Evolutionary conservation across 1,140 invertebrate species (phyloP).

Genomic region (Scaptomyza pallida): DNA sequence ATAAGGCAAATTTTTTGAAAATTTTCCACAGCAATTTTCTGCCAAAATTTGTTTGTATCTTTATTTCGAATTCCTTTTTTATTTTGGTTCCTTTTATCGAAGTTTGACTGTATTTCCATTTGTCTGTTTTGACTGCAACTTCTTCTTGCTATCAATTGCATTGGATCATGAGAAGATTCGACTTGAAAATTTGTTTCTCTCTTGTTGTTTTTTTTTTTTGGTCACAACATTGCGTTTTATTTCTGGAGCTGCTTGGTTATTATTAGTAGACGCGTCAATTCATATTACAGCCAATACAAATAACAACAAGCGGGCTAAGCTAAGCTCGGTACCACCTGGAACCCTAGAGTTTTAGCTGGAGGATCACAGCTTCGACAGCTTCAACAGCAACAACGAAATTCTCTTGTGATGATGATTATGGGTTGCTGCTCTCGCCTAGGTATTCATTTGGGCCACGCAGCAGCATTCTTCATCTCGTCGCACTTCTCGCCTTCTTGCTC

Average conservation of each 20-base stretch:
- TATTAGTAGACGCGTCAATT: slow-evolving; percentile 78
- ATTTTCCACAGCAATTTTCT: too few relatives aligned
- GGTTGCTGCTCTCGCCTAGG: slow-evolving; percentile 67
- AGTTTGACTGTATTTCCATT: slow-evolving; percentile 63
- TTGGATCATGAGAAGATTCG: slow-evolving; percentile 56
- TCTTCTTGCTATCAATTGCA: slow-evolving; percentile 61
- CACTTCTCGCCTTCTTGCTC: not conserved
- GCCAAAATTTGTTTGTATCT: too few relatives aligned
- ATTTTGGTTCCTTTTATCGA: not conserved
- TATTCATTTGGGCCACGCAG: slow-evolving; percentile 74
- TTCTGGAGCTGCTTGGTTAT: slow-evolving; percentile 63
- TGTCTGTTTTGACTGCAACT: slow-evolving; percentile 41
- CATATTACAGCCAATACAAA: slow-evolving; percentile 76
- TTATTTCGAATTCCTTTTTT: too few relatives aligned
- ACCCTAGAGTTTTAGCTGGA: slow-evolving; percentile 18
- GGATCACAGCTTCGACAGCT: slow-evolving; percentile 22
- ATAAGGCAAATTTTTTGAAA: too few relatives aligned
- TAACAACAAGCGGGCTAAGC: slow-evolving; percentile 42
- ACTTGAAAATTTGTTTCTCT: slow-evolving; percentile 54
- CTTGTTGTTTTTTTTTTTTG: slow-evolving; percentile 19
- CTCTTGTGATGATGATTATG: slow-evolving; percentile 70
- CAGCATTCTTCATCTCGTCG: slow-evolving; percentile 38
- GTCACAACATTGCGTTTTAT: slow-evolving; percentile 33
- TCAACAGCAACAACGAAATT: slow-evolving; percentile 1
- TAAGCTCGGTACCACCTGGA: slow-evolving; percentile 38